Evolutionary conservation across 2,113 vertebrate species (phyloP), one percentile per base, ranked within the genome.

Genomic region (Lipophrys pholis): DNA sequence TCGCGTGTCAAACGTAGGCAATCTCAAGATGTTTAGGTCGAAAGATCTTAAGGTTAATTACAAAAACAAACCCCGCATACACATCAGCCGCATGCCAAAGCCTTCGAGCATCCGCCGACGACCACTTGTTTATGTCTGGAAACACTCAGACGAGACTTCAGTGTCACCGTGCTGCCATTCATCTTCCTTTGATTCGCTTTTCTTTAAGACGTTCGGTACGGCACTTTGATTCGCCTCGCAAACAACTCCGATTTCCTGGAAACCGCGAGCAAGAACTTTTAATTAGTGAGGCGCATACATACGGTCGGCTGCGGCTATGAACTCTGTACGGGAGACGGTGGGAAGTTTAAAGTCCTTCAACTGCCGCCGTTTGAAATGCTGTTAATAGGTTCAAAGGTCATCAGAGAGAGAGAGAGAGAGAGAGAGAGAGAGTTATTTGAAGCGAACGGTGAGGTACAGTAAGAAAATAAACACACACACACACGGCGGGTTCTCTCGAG

Each of bases 331-430:
- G 50, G 50, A 12, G 43, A 11, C 0, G 30, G 5, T 17, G 42
- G 21, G 41, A 16, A 11, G 63, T 54, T 12, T 79, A 75, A 92
- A 84, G 78, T 89, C 78, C 73, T 73, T 60, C 72, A 80, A 80
- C 68, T 5, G 41, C 11, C 2, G 8, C 2, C 1, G 8, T 17
- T 68, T 16, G 9, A 73, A 51, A 41, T 43, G 35, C 40, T 1
- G 3, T 12, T 38, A 61, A 62, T 8, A 50, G 43, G 70, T 67
- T 78, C 61, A 77, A 67, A 48, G 71, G 48, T 82, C 59, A 36
- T 36, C 38, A 7, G 64, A 7, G 10, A 66, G 40, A 30, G 21
- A 30, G 21, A 30, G 21, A 30, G 4, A 30, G 21, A 30, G 21
- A 9, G 64, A 7, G 10, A 66, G 40, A 30, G 21, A 30, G 21